Evolutionary conservation across 2,113 vertebrate species (phyloP).

Genomic region (Indicator maculatus): DNA sequence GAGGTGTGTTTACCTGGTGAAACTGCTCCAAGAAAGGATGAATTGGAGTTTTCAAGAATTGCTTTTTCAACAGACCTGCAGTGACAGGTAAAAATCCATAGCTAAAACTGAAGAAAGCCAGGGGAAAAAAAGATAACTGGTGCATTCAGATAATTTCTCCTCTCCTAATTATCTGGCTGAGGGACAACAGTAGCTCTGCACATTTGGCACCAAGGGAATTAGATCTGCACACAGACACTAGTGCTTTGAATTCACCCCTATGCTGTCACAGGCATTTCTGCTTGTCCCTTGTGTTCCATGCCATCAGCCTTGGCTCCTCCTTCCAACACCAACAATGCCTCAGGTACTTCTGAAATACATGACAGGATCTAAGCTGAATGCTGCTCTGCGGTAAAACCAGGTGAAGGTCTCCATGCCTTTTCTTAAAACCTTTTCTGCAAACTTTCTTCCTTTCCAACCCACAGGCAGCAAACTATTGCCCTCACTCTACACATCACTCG

Average conservation of each 20-base stretch:
- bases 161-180: neutral
- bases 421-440: neutral
- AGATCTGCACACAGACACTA: neutral
- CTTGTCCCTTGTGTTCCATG: neutral
- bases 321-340: conserved; percentile 9
- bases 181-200: conserved; percentile 8
- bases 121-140: neutral
- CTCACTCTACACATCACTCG: fast-evolving
- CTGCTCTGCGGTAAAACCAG: neutral
- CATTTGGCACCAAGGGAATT: conserved; percentile 13
- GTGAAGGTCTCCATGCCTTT: conserved; percentile 35
- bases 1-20: neutral
- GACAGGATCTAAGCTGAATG: neutral
- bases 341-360: conserved; percentile 26
- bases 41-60: neutral
- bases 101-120: neutral
- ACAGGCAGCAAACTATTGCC: neutral
- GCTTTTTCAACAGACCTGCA: neutral
- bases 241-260: neutral
- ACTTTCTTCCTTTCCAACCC: fast-evolving
- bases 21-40: neutral
- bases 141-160: neutral
- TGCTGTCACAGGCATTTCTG: neutral
- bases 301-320: neutral
- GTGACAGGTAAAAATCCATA: neutral